These are phyloP conservation scores for Montipora capricornis DNA, from an alignment of 64 coral and sea anemone genomes.

Conservation along the genomic window DNA sequence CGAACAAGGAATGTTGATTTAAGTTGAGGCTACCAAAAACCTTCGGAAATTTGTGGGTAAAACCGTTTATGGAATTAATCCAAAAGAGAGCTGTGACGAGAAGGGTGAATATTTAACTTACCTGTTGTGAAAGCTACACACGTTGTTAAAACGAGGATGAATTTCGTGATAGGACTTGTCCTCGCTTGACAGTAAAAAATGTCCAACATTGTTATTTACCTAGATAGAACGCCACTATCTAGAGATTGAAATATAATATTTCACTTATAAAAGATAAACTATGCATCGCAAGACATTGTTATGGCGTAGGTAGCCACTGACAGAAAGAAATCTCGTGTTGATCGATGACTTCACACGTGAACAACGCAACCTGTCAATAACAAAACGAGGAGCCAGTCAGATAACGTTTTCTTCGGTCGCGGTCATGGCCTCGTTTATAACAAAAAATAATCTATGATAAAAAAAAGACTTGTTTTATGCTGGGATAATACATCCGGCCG, in stretches of 20 bases:
- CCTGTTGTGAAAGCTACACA: not conserved
- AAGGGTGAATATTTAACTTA: not conserved
- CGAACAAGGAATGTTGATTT: not conserved
- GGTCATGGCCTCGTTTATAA: constrained; percentile 24
- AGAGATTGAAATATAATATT: constrained; percentile 1
- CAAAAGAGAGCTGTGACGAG: not conserved
- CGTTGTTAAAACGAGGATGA: not conserved
- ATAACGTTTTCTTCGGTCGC: constrained; percentile 6
- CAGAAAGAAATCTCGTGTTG: not conserved
- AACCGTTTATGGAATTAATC: not conserved
- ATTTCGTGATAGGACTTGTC: not conserved
- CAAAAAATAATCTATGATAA: not conserved
- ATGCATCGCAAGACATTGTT: constrained; percentile 27
- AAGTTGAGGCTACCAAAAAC: not conserved
- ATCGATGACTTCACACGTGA: constrained; percentile 27
- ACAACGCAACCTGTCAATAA: constrained; percentile 40
- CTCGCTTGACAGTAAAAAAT: not conserved
- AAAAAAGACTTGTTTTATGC: not conserved
- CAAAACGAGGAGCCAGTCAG: not conserved
- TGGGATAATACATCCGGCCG: not conserved
- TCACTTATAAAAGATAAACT: constrained; percentile 7
- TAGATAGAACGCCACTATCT: not conserved
- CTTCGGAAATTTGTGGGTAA: no score
- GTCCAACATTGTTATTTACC: constrained; percentile 3
- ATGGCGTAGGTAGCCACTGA: constrained; percentile 13